Evolutionary conservation across 2,797 vertebrate species (phyloP), one percentile per base, ranked within the genome.

Genomic region (Xenopus petersii): DNA sequence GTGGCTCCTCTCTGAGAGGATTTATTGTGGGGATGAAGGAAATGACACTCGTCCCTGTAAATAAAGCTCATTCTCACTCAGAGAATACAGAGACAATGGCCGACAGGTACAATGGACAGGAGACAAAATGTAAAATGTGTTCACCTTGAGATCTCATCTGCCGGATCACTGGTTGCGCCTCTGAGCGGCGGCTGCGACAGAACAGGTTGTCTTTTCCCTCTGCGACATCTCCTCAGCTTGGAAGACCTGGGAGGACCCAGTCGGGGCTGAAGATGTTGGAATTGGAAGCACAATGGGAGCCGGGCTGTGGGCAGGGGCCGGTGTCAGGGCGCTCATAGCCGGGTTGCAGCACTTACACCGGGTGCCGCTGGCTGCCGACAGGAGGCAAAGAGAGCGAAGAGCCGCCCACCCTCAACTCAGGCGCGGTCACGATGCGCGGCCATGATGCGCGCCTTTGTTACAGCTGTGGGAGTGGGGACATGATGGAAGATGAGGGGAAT

Each of bases 91-190:
- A 9, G 36, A 5, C 36, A 42, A 42, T 42, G 36, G 36, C 36
- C 8, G 36, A 42, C 36, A 42, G 5, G 8, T 42, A 42, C 36
- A 42, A 9, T 42, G 36, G 36, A 42, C 8, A 42, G 5, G 36
- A 51, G 49, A 51, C 49, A 51, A 42, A 21, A 42, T 42, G 5
- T 51, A 51, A 51, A 51, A 51, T 51, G n/a, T 56, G 71, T 79
- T 79, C 77, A 79, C 77, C 77, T 79, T 79, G 77, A 79, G 55
- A 73, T 67, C 33, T 66, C 21, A 65, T 76, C 21, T 69, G 69
- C 64, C 59, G 26, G 63, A 47, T 67, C 64, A 64, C 75, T 8
- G 59, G 64, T 26, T 56, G 75, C 42, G 71, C 60, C 58, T 67
- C 24, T 73, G 71, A 70, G 42, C 26, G 26, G 26, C 60, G 62